A percentile compares a stretch with the other conserved stretches of the same genome.
phyloP scores from a whole-genome alignment of 2,797 vertebrate genomes.

The Streptopelia turtur region DNA sequence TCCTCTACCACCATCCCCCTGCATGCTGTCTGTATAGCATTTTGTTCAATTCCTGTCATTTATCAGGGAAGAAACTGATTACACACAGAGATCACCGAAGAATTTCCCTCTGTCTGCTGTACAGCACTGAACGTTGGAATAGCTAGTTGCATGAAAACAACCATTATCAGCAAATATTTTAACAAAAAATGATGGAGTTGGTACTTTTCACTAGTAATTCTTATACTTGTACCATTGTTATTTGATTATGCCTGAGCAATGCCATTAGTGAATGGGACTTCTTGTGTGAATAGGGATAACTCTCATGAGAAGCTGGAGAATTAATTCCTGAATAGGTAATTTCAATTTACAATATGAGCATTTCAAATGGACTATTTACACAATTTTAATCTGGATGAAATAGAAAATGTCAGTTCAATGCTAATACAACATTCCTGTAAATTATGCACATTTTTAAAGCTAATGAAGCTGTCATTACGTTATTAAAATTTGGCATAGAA shows the following conservation, averaged over 20 bases:
- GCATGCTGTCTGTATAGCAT: background rate
- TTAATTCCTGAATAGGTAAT: constrained; percentile 4
- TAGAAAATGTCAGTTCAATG: constrained; percentile 26
- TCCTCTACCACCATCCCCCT: background rate
- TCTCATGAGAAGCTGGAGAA: constrained; percentile 5
- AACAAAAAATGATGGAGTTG: background rate
- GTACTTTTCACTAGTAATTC: constrained; percentile 29
- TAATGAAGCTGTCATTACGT: constrained; percentile 45
- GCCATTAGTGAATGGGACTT: background rate
- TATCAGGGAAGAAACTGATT: background rate
- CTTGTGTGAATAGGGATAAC: constrained; percentile 20
- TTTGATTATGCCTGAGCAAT: constrained; percentile 18
- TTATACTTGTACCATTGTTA: background rate
- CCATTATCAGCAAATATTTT: background rate
- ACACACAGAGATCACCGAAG: background rate
- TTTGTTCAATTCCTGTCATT: background rate
- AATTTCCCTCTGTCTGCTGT: background rate
- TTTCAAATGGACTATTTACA: constrained; percentile 53
- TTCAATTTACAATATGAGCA: background rate
- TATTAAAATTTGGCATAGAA: constrained; percentile 32
- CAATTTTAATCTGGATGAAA: constrained; percentile 39
- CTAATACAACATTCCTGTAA: constrained; percentile 28
- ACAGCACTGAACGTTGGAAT: background rate
- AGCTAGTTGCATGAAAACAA: background rate
- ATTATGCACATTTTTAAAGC: constrained; percentile 51